These are phyloP conservation scores for Julus scandinavius DNA, from an alignment of 2,888 invertebrate genomes.

Conservation along the genomic window DNA sequence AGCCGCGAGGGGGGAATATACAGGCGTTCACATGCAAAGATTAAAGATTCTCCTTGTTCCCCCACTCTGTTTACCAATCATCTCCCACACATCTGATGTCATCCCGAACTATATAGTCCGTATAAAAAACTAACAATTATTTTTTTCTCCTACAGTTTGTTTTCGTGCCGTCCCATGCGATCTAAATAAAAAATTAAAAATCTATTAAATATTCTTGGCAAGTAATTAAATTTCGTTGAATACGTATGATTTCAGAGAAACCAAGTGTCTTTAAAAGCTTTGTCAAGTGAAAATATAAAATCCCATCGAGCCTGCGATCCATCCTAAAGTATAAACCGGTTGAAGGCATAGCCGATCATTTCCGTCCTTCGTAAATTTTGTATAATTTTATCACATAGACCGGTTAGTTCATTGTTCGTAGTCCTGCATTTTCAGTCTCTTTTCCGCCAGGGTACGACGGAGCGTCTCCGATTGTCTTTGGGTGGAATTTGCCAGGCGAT, in stretches of 20 bases:
- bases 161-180: constrained; percentile 49
- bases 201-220: not conserved
- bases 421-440: constrained; percentile 19
- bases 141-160: constrained; percentile 48
- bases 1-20: not conserved
- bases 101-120: constrained; percentile 6
- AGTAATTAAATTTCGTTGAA: not conserved
- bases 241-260: not conserved
- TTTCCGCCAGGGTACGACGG: not conserved
- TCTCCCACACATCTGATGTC: not conserved
- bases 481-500: not conserved
- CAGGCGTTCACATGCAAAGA: not conserved
- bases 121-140: constrained; percentile 45
- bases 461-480: not conserved
- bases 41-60: not conserved
- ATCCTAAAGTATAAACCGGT: no score
- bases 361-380: no score
- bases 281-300: constrained; percentile 19
- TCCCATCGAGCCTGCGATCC: not conserved
- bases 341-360: no score
- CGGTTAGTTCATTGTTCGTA: not conserved
- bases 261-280: not conserved
- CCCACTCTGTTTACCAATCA: not conserved
- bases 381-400: no score
- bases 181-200: constrained; percentile 29